These are phyloP conservation scores for Dynastes maya DNA, from an alignment of 2,888 invertebrate genomes.

Conservation along the genomic window DNA sequence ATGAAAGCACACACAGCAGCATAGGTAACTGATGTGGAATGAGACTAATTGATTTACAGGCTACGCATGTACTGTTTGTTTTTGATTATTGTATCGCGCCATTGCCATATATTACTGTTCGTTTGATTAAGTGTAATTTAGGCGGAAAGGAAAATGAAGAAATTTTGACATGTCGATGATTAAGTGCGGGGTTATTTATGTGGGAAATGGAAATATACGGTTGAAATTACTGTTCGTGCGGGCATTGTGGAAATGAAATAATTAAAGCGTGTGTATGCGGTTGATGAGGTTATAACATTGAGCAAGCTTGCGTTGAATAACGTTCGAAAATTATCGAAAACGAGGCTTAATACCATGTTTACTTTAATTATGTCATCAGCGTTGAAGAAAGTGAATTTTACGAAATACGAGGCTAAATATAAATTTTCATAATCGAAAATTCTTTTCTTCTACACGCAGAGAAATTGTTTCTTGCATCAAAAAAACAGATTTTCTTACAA, in stretches of 20 bases:
- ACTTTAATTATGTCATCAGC: too few species aligned
- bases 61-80: slow-evolving; percentile 27
- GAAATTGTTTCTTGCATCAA: too few species aligned
- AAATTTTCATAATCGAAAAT: too few species aligned
- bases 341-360: too few species aligned
- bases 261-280: slow-evolving; percentile 8
- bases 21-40: slow-evolving; percentile 7
- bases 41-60: slow-evolving; percentile 42
- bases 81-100: slow-evolving; percentile 42
- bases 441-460: too few species aligned
- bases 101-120: slow-evolving; percentile 11
- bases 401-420: too few species aligned
- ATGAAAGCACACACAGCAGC: background rate
- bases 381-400: too few species aligned
- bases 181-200: slow-evolving; percentile 36
- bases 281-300: slow-evolving; percentile 6
- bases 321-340: too few species aligned
- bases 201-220: slow-evolving; percentile 31
- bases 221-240: slow-evolving; percentile 25
- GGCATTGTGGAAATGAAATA: slow-evolving; percentile 1
- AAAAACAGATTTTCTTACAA: too few species aligned
- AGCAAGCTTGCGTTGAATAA: background rate
- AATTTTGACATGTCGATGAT: slow-evolving; percentile 42
- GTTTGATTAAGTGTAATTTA: slow-evolving; percentile 39
- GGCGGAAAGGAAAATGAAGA: slow-evolving; percentile 22